Base-by-base conservation (phyloP, 2,797 vertebrate species). In the Pseudochirops corinnae region DNA sequence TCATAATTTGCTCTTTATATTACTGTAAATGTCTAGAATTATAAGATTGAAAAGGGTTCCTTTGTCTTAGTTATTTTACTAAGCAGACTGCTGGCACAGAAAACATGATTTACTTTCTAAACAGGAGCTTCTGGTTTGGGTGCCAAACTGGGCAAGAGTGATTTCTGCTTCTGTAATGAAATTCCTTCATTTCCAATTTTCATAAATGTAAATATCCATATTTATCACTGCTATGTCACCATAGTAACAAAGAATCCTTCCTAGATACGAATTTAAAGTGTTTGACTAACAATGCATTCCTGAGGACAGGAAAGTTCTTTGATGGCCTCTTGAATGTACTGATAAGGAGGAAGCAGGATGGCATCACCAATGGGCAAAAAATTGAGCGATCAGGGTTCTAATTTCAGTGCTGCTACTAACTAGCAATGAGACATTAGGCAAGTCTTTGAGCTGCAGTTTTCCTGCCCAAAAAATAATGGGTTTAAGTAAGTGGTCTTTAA, bases 211-310 rank as follows among this genome's bases (percentile, higher is more conserved):
- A 97, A 97, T 98, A 98, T 96, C 94, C 95, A 93, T 95, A 95
- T 96, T 97, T 97, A 97, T 5, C 55, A 21, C 92, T 97, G 55
- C 31, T 96, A 92, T 90, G 90, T 97, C 90, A 94, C 98, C 97
- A 97, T 95, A 98, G 95, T 97, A 97, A 97, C 94, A 97, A 94
- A 94, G 90, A 96, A 95, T 90, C 95, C 94, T 97, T 98, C 56
- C 95, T 95, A 60, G 93, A 95, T 60, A 56, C 94, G 92, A 98
- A 96, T 98, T 96, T 97, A 94, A 97, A 96, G 92, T 97, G 90
- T 97, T 58, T 96, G 96, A 93, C 94, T 95, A 96, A 96, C 7
- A 95, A 91, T 82, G 7, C 74, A 26, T 46, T 82, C 7, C n/a
- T 82, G 67, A 82, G 39, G 74, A 46, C 39, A 46, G 39, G 39